Evolutionary conservation across 37 sponge, comb jelly and placozoan species (phyloP).

Genomic region (Theonella swinhoei): DNA sequence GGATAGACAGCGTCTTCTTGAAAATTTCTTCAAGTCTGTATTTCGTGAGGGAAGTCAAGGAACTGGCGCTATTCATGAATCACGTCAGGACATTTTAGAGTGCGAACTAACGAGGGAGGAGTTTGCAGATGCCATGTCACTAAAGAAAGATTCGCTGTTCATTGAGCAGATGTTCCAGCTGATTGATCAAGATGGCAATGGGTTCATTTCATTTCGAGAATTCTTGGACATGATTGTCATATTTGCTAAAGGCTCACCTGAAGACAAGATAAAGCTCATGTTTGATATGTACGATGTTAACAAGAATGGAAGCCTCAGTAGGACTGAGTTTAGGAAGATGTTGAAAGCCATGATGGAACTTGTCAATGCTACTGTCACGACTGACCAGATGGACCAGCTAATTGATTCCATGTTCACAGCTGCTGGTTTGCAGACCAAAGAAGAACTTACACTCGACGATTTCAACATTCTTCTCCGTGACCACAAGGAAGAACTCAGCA

Average conservation of each 20-base stretch:
- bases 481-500: conserved; percentile 89
- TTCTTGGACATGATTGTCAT: conserved; percentile 92
- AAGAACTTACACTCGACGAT: conserved; percentile 82
- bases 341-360: conserved; percentile 94
- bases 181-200: conserved; percentile 88
- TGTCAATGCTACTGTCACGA: conserved; percentile 80
- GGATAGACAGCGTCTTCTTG: conserved; percentile 74
- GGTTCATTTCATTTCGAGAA: conserved; percentile 90
- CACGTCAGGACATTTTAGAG: conserved; percentile 41
- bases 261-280: conserved; percentile 95
- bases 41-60: conserved; percentile 61
- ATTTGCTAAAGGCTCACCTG: conserved; percentile 89
- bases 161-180: conserved; percentile 97
- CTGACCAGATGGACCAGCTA: conserved; percentile 79
- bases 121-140: conserved; percentile 93
- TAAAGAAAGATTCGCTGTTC: conserved; percentile 84
- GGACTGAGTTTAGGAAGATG: conserved; percentile 89
- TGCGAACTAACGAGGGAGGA: conserved; percentile 87
- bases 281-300: conserved; percentile 97
- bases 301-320: conserved; percentile 67
- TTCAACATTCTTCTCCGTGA: conserved; percentile 88
- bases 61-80: conserved; percentile 3
- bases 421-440: conserved; percentile 86
- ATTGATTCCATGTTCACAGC: conserved; percentile 82
- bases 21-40: conserved; percentile 88